Conservation (phyloP, 2,113 vertebrate species). For the Chauna torquata region DNA sequence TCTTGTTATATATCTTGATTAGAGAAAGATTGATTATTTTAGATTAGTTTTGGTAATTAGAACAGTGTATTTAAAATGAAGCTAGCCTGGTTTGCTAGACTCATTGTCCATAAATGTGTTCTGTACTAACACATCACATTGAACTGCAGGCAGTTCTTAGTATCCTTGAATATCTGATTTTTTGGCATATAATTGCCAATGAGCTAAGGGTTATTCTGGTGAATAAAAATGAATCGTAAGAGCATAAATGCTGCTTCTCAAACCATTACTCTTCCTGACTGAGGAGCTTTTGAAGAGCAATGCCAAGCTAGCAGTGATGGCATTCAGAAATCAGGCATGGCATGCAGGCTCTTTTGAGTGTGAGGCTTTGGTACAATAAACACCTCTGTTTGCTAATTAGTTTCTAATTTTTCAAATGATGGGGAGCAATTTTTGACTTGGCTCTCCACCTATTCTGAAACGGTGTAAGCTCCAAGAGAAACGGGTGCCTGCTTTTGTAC, state of each 20-base stretch:
- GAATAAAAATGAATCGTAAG: neutral
- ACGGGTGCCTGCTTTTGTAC: neutral
- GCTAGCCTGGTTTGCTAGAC: neutral
- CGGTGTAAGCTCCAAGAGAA: neutral
- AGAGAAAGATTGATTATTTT: constrained; percentile 21
- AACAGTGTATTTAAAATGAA: neutral
- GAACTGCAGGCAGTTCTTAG: neutral
- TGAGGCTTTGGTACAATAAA: neutral
- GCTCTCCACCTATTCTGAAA: neutral
- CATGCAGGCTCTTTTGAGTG: neutral
- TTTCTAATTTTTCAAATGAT: neutral
- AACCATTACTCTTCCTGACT: neutral
- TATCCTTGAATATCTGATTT: neutral
- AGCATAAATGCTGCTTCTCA: neutral
- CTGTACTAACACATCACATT: neutral
- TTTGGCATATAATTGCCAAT: neutral
- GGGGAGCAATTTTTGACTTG: neutral
- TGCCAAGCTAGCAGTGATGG: neutral
- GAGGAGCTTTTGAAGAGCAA: constrained; percentile 13
- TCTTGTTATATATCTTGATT: neutral
- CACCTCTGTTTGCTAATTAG: constrained; percentile 12
- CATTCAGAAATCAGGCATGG: neutral
- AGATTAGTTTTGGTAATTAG: constrained; percentile 13
- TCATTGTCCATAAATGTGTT: neutral
- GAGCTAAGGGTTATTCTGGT: constrained; percentile 27